Conservation (phyloP, 1,140 invertebrate species). For the Wiebesia pumilae region DNA sequence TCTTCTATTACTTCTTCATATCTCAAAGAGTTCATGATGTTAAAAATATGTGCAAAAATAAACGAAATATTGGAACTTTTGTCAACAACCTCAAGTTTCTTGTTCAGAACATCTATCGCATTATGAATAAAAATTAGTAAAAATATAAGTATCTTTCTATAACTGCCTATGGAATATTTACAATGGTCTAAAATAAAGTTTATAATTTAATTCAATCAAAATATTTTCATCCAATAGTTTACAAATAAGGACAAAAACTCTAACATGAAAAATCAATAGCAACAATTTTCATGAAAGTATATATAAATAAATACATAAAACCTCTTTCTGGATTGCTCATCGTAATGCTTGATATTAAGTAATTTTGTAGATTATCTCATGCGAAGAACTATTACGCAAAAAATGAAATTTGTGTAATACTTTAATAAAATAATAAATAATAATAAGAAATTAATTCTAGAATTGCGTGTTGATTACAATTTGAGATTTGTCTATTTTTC, state of each 20-base stretch:
- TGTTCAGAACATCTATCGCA: not conserved
- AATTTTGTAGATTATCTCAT: slow-evolving; percentile 24
- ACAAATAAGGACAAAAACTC: not conserved
- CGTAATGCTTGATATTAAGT: slow-evolving; percentile 32
- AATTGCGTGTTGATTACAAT: slow-evolving; percentile 3
- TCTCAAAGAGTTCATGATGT: slow-evolving; percentile 5
- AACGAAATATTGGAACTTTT: not conserved
- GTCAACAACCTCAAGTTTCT: not conserved
- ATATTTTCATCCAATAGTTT: not conserved
- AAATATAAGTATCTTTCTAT: slow-evolving; percentile 13
- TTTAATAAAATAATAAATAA: not conserved
- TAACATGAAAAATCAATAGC: not conserved
- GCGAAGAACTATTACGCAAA: not conserved
- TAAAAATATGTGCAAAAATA: not conserved
- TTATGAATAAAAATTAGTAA: not conserved
- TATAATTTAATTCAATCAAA: not conserved
- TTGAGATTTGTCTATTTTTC: slow-evolving; percentile 33
- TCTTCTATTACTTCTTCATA: not conserved
- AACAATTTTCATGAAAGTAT: slow-evolving; percentile 40
- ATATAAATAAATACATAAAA: slow-evolving; percentile 15
- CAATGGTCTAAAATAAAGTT: slow-evolving; percentile 1
- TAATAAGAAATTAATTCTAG: no score
- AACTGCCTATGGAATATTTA: not conserved
- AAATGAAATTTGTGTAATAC: slow-evolving; percentile 7
- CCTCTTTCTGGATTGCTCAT: slow-evolving; percentile 16